Conservation (phyloP, 2,797 vertebrate genomes). For the Parauchenoglanis ngamensis region DNA sequence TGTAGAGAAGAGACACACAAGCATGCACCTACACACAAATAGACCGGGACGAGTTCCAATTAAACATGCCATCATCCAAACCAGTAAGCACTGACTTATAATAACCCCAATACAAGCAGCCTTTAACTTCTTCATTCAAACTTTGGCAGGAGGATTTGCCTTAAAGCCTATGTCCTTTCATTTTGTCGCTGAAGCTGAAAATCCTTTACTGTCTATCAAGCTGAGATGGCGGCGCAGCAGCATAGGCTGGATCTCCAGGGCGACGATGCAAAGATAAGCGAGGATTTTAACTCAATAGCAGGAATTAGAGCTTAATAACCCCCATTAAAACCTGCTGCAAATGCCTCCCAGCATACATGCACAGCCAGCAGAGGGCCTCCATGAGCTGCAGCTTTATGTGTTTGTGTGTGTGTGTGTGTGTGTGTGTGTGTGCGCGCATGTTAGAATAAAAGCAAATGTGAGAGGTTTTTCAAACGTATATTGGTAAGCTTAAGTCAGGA, state of each 20-base stretch:
- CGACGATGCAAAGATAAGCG: constrained; percentile 57
- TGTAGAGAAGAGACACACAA: background rate
- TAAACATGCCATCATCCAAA: constrained; percentile 20
- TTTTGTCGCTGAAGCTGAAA: constrained; percentile 50
- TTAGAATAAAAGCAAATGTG: background rate
- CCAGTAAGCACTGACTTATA: constrained; percentile 32
- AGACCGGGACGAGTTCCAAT: background rate
- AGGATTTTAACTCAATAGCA: constrained; percentile 65
- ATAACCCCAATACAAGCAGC: constrained; percentile 40
- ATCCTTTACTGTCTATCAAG: constrained; percentile 61
- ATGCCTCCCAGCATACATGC: constrained; percentile 53
- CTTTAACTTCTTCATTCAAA: constrained; percentile 52
- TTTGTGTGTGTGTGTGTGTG: background rate
- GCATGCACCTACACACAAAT: background rate
- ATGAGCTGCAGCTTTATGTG: constrained; percentile 23
- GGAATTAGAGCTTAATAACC: constrained; percentile 69
- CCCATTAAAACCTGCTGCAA: constrained; percentile 58
- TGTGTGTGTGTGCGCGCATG: background rate
- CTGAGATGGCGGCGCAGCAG: constrained; percentile 50
- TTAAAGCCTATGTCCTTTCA: constrained; percentile 49
- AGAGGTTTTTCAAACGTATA: constrained; percentile 8
- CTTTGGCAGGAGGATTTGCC: constrained; percentile 54
- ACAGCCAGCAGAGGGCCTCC: constrained; percentile 51
- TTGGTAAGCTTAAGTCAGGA: background rate
- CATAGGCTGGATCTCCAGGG: constrained; percentile 53